phyloP scores from a whole-genome alignment of 2,113 vertebrate species.

The Centropus bengalensis region DNA sequence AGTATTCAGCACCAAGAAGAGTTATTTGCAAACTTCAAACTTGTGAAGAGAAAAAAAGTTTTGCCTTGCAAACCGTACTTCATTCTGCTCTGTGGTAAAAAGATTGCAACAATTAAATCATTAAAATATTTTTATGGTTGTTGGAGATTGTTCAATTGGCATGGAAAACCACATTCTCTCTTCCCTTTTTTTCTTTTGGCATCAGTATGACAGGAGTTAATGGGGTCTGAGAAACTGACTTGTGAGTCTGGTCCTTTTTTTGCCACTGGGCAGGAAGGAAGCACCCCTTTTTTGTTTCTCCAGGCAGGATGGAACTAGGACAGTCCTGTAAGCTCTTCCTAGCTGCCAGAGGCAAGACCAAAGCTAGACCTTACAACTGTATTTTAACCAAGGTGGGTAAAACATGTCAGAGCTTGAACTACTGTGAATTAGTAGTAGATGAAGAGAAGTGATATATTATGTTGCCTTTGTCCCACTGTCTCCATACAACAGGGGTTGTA shows the following conservation, averaged over 20 bases:
- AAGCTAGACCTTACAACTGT: neutral
- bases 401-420: neutral
- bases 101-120: neutral
- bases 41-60: neutral
- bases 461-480: neutral
- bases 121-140: slow-evolving; percentile 17
- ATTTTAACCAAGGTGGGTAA: neutral
- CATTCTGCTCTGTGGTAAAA: neutral
- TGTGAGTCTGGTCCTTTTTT: neutral
- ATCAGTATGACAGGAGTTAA: neutral
- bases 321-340: neutral
- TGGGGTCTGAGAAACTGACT: neutral
- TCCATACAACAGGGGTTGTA: neutral
- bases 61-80: neutral
- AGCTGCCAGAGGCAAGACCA: neutral
- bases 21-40: neutral
- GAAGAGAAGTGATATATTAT: neutral
- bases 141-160: neutral
- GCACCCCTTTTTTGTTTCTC: neutral
- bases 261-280: neutral
- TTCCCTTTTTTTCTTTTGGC: neutral
- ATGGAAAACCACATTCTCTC: neutral
- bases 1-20: neutral
- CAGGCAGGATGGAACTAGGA: neutral
- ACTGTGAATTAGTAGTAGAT: neutral